Conservation (phyloP, 2,888 invertebrate genomes). For the Zelleria hepariella region DNA sequence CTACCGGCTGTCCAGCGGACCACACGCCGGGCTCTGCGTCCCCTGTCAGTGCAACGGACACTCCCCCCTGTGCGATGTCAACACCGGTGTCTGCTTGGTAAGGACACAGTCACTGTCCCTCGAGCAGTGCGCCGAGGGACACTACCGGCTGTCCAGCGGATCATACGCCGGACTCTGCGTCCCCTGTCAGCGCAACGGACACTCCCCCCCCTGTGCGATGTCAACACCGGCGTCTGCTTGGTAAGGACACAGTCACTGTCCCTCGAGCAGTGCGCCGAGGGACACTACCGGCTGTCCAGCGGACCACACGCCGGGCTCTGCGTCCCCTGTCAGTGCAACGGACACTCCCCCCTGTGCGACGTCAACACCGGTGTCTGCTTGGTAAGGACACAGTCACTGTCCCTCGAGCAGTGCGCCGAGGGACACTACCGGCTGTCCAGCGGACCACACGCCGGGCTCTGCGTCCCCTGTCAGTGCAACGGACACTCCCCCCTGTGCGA, state of each 20-base stretch:
- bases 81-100: slow-evolving; percentile 92
- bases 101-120: too few relatives aligned
- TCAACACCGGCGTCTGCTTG: not conserved
- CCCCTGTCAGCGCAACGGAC: not conserved
- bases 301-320: slow-evolving; percentile 94
- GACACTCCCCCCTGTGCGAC: slow-evolving; percentile 91
- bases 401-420: too few relatives aligned
- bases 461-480: slow-evolving; percentile 95
- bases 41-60: slow-evolving; percentile 97
- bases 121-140: too few relatives aligned
- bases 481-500: slow-evolving; percentile 93
- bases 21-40: slow-evolving; percentile 92
- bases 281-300: slow-evolving; percentile 87
- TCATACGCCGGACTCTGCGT: not conserved
- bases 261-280: slow-evolving; percentile 79
- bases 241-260: slow-evolving; percentile 30
- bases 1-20: slow-evolving; percentile 86
- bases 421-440: too few relatives aligned
- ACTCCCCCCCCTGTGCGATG: not conserved
- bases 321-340: slow-evolving; percentile 94
- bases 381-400: slow-evolving; percentile 75
- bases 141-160: not conserved
- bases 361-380: slow-evolving; percentile 92
- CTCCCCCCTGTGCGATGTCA: slow-evolving; percentile 88
- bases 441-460: too few relatives aligned